These are phyloP conservation scores for Drosophila gaucha DNA, from an alignment of 2,888 invertebrate species.

Conservation along the genomic window DNA sequence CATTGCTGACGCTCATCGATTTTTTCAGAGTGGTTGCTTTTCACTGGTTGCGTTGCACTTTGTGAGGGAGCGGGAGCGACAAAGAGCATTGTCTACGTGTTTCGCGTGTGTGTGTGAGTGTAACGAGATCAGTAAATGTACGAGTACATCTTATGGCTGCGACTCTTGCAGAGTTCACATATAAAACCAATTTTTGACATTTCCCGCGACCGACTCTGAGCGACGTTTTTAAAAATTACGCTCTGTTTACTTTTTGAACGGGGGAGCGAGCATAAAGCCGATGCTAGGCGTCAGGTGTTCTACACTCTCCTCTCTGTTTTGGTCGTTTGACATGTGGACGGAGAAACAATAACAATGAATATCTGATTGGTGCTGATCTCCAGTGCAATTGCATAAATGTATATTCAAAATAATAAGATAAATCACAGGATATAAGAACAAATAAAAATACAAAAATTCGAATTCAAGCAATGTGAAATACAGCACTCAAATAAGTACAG, in stretches of 20 bases:
- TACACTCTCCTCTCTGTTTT: constrained; percentile 56
- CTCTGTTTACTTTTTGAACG: constrained; percentile 76
- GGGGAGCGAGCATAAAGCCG: constrained; percentile 53
- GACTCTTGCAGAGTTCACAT: constrained; percentile 77
- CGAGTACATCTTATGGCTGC: constrained; percentile 45
- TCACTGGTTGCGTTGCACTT: constrained; percentile 65
- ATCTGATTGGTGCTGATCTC: constrained; percentile 44
- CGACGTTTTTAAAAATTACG: constrained; percentile 75
- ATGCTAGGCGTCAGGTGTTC: constrained; percentile 59
- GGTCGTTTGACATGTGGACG: constrained; percentile 63
- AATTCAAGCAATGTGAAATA: constrained; percentile 11
- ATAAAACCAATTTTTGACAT: constrained; percentile 70
- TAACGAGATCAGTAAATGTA: constrained; percentile 71
- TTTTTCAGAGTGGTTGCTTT: constrained; percentile 71
- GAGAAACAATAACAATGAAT: constrained; percentile 41
- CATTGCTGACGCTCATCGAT: constrained; percentile 63
- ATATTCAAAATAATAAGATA: not conserved
- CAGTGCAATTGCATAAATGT: constrained; percentile 9
- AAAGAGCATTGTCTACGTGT: constrained; percentile 68
- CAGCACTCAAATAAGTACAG: constrained; percentile 46
- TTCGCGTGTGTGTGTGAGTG: constrained; percentile 69
- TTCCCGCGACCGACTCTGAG: constrained; percentile 73
- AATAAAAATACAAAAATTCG: constrained; percentile 2
- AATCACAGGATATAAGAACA: not conserved
- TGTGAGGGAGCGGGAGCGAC: constrained; percentile 73